Conservation (phyloP, 2,113 vertebrate species). For the Embiotoca jacksoni region DNA sequence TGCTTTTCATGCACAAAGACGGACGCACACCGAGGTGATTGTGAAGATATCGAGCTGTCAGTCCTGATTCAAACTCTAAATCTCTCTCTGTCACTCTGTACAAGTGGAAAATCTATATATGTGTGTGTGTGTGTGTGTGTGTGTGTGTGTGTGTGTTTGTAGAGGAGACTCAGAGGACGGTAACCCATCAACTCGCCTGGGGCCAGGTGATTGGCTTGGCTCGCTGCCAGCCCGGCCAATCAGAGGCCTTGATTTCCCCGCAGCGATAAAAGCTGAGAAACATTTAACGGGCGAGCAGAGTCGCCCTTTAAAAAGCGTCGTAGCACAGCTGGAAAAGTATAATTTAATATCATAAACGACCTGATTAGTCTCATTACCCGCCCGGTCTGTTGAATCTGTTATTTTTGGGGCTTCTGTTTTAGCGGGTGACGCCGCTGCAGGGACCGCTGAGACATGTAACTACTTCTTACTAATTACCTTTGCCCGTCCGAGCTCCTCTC, state of each 20-base stretch:
- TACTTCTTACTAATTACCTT: no score
- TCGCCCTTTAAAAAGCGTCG: constrained; percentile 40
- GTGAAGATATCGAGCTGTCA: no score
- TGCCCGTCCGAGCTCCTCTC: no score
- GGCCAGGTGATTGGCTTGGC: constrained; percentile 52
- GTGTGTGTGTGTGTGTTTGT: constrained; percentile 20
- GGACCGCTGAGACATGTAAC: no score
- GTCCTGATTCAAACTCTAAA: no score
- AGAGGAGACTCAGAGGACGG: constrained; percentile 69
- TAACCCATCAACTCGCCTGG: constrained; percentile 28
- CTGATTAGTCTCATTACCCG: constrained; percentile 4
- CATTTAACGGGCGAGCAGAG: constrained; percentile 23
- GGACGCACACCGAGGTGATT: no score
- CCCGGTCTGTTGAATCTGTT: not conserved
- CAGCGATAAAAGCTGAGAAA: constrained; percentile 43
- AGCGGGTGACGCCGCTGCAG: not conserved
- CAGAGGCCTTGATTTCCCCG: constrained; percentile 48
- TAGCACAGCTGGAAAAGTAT: constrained; percentile 40
- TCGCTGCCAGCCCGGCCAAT: constrained; percentile 50
- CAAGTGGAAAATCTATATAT: not conserved
- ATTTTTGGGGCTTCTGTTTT: not conserved
- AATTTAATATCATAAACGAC: not conserved
- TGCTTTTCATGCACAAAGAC: no score
- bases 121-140: not conserved
- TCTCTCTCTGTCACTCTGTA: no score